Evolutionary conservation across 1,140 invertebrate genomes (phyloP).

Genomic region (Thereuonema tuberculata): DNA sequence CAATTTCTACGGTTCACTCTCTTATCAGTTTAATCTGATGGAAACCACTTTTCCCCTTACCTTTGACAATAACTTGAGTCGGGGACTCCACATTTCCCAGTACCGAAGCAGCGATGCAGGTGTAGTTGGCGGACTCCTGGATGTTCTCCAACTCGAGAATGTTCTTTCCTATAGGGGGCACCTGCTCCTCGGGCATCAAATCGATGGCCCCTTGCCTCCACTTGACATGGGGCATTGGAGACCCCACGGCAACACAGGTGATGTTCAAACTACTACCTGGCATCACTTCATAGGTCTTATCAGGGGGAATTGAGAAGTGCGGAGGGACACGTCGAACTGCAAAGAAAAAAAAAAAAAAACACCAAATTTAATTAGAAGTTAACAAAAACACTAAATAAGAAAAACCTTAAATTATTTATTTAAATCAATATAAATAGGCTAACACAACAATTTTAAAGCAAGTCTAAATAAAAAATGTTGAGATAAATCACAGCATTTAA

Average conservation of each 20-base stretch:
- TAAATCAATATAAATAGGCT: too few relatives aligned
- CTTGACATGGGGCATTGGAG: constrained; percentile 93
- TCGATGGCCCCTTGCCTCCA: constrained; percentile 80
- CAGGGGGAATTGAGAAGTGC: constrained; percentile 82
- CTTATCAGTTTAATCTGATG: too few relatives aligned
- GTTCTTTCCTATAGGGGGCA: constrained; percentile 46
- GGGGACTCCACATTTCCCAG: constrained; percentile 77
- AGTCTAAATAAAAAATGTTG: too few relatives aligned
- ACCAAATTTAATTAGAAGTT: too few relatives aligned
- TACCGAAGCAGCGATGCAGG: constrained; percentile 86
- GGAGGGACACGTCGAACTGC: constrained; percentile 83
- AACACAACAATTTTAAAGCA: too few relatives aligned
- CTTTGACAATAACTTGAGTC: constrained; percentile 85
- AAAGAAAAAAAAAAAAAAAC: constrained; percentile 25
- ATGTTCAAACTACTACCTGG: constrained; percentile 77
- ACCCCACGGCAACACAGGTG: constrained; percentile 90
- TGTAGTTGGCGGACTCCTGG: constrained; percentile 86
- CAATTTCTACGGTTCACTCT: too few relatives aligned
- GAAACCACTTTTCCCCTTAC: constrained; percentile 50
- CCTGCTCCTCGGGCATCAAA: constrained; percentile 46
- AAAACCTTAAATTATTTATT: too few relatives aligned
- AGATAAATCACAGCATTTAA: too few relatives aligned
- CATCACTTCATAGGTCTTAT: constrained; percentile 69
- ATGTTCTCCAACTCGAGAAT: constrained; percentile 72
- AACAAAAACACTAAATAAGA: too few relatives aligned